These are phyloP conservation scores for Actinopyga echinites DNA, from an alignment of 53 echinoderm and acorn worm genomes.

Conservation along the genomic window DNA sequence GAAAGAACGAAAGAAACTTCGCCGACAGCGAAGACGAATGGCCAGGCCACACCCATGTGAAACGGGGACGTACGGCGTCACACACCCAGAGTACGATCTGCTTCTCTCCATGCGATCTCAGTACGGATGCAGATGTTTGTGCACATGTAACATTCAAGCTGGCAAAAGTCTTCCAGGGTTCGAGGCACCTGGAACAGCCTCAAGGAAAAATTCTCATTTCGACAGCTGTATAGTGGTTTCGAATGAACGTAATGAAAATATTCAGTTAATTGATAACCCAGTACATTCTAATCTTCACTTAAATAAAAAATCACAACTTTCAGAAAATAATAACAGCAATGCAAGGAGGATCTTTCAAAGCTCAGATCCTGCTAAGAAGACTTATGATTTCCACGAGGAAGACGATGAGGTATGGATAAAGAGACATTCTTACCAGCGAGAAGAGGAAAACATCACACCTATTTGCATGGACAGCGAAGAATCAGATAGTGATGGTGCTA, in stretches of 20 bases:
- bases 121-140: slow-evolving; percentile 13
- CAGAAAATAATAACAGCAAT: slow-evolving; percentile 11
- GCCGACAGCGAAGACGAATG: slow-evolving; percentile 15
- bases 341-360: slow-evolving; percentile 10
- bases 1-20: not conserved
- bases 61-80: not conserved
- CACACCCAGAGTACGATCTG: not conserved
- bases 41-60: slow-evolving; percentile 1
- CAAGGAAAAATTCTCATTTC: no score
- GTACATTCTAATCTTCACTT: no score
- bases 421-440: not conserved
- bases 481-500: no score
- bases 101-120: not conserved
- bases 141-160: not conserved
- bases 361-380: slow-evolving; percentile 8
- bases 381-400: not conserved
- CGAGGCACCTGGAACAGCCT: no score
- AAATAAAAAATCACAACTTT: no score
- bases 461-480: no score
- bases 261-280: no score
- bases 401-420: slow-evolving; percentile 15
- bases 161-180: no score
- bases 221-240: no score
- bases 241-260: no score
- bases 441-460: no score